A percentile compares a stretch with the other conserved stretches of the same genome.
Evolutionary conservation across 2,113 vertebrate species (phyloP).

Genomic region (Bathybates hornii): DNA sequence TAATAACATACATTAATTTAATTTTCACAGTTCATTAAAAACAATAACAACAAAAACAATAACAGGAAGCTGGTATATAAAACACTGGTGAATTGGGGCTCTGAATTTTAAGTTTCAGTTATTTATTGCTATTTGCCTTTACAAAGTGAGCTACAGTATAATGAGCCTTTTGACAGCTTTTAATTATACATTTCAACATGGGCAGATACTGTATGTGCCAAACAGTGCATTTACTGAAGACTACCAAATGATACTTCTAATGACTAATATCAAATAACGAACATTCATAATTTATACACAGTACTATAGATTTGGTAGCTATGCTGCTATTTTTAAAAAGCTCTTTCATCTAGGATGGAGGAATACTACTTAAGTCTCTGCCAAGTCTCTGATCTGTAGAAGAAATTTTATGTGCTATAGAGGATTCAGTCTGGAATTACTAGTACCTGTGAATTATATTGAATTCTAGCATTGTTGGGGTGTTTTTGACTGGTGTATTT

Average conservation of each 20-base stretch:
- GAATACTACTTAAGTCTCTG: not conserved
- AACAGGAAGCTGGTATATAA: not conserved
- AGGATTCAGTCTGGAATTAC: not conserved
- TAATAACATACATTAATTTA: not conserved
- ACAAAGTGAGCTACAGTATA: not conserved
- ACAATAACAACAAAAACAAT: not conserved
- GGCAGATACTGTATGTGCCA: not conserved
- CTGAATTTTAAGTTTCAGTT: not conserved
- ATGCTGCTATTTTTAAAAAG: not conserved
- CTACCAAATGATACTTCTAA: not conserved
- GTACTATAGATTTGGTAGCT: not conserved
- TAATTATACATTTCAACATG: not conserved
- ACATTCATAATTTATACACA: not conserved
- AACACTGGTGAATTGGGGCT: not conserved
- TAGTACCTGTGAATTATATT: not conserved
- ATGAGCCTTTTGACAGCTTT: not conserved
- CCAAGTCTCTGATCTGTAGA: not conserved
- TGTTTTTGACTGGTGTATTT: not conserved
- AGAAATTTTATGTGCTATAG: not conserved
- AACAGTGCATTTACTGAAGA: not conserved
- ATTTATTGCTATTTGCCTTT: not conserved
- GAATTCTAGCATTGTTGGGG: not conserved
- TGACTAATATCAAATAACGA: not conserved
- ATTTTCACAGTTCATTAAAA: not conserved
- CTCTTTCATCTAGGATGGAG: not conserved